phyloP scores from a whole-genome alignment of 2,113 vertebrate species.

The Oryctolagus cuniculus region mOryCun1.1 NC_091448.1:65548001-65548500 shows the following conservation, averaged over 20 bases:
- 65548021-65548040: too few species aligned
- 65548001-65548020: too few species aligned
- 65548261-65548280: background rate
- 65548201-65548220: background rate
- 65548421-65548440: background rate
- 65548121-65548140: constrained; percentile 54
- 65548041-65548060: too few species aligned
- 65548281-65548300: background rate
- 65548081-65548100: constrained; percentile 56
- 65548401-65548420: background rate
- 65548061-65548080: background rate
- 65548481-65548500: background rate
- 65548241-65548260: background rate
- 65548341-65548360: background rate
- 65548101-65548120: constrained; percentile 80
- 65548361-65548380: background rate
- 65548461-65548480: background rate
- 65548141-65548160: constrained; percentile 38
- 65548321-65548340: background rate
- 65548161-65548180: background rate
- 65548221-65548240: constrained; percentile 42
- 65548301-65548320: background rate
- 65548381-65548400: background rate
- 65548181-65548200: background rate
- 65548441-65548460: background rate